Evolutionary conservation across 2,888 invertebrate genomes (phyloP).

Genomic region (Sinotaia quadrata): DNA sequence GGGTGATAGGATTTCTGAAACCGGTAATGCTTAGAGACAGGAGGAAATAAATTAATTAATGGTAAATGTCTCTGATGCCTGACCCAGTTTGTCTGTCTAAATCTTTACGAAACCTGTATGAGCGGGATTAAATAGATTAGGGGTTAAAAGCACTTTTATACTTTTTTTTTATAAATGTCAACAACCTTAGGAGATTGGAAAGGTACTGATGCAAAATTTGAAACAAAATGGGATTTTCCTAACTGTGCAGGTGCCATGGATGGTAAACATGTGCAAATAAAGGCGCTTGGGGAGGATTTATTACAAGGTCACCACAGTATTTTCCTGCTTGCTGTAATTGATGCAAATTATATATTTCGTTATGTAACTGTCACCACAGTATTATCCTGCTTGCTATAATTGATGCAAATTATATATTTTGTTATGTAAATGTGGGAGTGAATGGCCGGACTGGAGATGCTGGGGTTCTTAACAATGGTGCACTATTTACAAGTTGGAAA

Average conservation of each 20-base stretch:
- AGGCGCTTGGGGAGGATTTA: neutral
- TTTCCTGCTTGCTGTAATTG: neutral
- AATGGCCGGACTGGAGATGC: conserved; percentile 11
- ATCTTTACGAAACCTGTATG: too few species aligned
- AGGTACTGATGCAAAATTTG: neutral
- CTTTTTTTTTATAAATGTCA: neutral
- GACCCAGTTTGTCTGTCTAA: too few species aligned
- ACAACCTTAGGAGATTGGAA: neutral
- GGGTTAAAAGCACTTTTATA: too few species aligned
- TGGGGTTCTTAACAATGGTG: neutral
- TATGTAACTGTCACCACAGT: conserved; percentile 13
- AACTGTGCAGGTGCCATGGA: neutral
- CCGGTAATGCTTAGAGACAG: too few species aligned
- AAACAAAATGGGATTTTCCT: neutral
- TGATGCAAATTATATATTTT: neutral
- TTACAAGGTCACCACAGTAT: conserved; percentile 11
- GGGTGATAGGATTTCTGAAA: too few species aligned
- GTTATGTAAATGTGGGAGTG: conserved; percentile 5
- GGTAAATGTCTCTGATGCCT: too few species aligned
- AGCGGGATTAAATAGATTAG: too few species aligned
- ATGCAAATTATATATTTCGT: neutral
- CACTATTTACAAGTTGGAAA: neutral
- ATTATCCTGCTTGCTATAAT: conserved; percentile 11
- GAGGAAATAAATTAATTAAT: too few species aligned
- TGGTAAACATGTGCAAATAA: conserved; percentile 5